Conservation (phyloP, 2,888 invertebrate genomes). For the Gymnosoma rotundatum region DNA sequence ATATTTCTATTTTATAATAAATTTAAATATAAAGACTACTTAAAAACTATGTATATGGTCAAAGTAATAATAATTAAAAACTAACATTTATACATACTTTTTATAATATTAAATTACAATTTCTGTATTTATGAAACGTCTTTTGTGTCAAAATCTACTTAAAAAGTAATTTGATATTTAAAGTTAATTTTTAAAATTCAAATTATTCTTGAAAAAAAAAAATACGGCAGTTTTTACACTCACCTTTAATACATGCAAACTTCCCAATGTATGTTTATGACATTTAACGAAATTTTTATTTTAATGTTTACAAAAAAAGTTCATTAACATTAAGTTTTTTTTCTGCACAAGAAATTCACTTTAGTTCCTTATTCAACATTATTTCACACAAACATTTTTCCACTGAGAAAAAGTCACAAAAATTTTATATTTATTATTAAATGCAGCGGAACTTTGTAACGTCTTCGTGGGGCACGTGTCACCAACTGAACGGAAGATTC, state of each 20-base stretch:
- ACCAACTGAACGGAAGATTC: slow-evolving; percentile 64
- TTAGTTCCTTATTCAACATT: slow-evolving; percentile 25
- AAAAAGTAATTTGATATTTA: no score
- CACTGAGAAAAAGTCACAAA: slow-evolving; percentile 15
- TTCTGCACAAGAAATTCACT: slow-evolving; percentile 14
- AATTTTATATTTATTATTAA: slow-evolving; percentile 9
- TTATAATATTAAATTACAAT: no score
- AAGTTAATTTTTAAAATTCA: no score
- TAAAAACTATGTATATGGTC: no score
- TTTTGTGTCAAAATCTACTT: no score
- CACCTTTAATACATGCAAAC: background rate
- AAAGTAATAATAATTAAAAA: no score
- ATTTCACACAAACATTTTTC: slow-evolving; percentile 43
- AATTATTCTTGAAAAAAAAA: no score
- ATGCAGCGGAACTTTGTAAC: slow-evolving; percentile 55
- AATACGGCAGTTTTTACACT: background rate
- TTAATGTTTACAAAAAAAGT: slow-evolving; percentile 35
- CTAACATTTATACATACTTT: no score
- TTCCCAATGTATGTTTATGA: background rate
- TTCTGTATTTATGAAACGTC: no score
- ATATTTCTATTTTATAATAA: no score
- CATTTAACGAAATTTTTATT: background rate
- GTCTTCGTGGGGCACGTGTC: slow-evolving; percentile 70
- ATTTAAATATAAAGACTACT: no score
- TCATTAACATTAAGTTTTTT: slow-evolving; percentile 41